Conservation (phyloP, 2,797 vertebrate species). For the Coccyzus lansbergi region DNA sequence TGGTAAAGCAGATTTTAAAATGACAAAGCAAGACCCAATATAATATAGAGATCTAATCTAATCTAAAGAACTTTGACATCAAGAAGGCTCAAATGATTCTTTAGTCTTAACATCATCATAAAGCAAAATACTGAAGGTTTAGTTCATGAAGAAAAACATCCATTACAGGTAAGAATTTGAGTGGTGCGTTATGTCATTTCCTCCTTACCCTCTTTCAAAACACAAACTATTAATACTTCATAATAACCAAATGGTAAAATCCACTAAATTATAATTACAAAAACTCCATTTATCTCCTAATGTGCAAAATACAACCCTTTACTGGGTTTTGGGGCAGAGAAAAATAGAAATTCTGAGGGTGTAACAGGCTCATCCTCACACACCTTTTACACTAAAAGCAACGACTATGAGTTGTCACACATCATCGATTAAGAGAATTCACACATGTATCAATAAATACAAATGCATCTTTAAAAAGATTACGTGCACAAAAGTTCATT, state of each 20-base stretch:
- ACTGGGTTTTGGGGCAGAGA: background rate
- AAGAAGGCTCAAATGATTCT: background rate
- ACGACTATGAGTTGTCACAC: rapidly evolving
- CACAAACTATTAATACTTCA: background rate
- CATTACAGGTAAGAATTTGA: background rate
- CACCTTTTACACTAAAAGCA: rapidly evolving
- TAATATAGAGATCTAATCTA: background rate
- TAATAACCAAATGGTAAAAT: background rate
- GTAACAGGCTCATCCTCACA: background rate
- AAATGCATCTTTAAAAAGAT: background rate
- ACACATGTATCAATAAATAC: background rate
- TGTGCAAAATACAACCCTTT: background rate
- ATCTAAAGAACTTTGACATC: background rate
- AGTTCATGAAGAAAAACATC: background rate
- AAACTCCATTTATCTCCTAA: background rate
- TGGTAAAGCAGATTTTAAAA: background rate
- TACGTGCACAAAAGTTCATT: background rate
- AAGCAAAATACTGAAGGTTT: background rate
- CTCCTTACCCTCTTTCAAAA: background rate
- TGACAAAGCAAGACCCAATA: background rate
- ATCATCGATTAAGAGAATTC: background rate
- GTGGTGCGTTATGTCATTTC: background rate
- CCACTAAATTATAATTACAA: background rate
- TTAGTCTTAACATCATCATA: rapidly evolving
- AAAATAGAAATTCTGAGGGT: background rate